Conservation (phyloP, 1,140 invertebrate species). For the Drosophila pachea region DNA sequence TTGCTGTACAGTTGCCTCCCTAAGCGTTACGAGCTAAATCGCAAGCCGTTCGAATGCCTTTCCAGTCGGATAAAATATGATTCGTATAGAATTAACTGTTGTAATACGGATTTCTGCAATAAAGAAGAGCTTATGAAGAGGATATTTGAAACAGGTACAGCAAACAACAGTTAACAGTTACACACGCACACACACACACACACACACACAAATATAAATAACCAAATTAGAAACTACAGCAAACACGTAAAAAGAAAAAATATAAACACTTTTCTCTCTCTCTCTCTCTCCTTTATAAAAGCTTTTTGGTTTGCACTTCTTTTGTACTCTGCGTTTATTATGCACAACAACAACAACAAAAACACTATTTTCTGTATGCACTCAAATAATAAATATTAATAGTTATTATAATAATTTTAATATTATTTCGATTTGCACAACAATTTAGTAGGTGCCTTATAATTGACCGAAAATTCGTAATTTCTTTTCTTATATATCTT, state of each 20-base stretch:
- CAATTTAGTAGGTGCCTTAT: constrained; percentile 36
- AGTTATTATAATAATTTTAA: constrained; percentile 39
- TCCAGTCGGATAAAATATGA: constrained; percentile 63
- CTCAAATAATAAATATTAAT: constrained; percentile 27
- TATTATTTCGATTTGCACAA: constrained; percentile 42
- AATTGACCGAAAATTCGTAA: constrained; percentile 39
- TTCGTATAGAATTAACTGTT: constrained; percentile 76
- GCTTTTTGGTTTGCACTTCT: constrained; percentile 64
- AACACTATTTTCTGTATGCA: constrained; percentile 33
- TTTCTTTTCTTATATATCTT: constrained; percentile 23
- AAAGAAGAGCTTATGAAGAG: constrained; percentile 75
- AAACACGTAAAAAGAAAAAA: constrained; percentile 21
- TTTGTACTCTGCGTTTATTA: constrained; percentile 58
- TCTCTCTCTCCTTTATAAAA: constrained; percentile 13
- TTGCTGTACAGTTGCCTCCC: constrained; percentile 63
- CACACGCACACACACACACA: constrained; percentile 26
- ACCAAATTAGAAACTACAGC: constrained; percentile 49
- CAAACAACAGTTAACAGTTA: constrained; percentile 25
- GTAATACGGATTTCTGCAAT: constrained; percentile 78
- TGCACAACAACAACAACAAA: constrained; percentile 56
- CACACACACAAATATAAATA: constrained; percentile 38
- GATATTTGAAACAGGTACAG: constrained; percentile 73
- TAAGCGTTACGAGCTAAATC: constrained; percentile 73
- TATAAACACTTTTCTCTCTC: constrained; percentile 41
- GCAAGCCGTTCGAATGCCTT: constrained; percentile 72